Conservation (phyloP, 2,888 invertebrate genomes). For the Drosophila mayaguana region DNA sequence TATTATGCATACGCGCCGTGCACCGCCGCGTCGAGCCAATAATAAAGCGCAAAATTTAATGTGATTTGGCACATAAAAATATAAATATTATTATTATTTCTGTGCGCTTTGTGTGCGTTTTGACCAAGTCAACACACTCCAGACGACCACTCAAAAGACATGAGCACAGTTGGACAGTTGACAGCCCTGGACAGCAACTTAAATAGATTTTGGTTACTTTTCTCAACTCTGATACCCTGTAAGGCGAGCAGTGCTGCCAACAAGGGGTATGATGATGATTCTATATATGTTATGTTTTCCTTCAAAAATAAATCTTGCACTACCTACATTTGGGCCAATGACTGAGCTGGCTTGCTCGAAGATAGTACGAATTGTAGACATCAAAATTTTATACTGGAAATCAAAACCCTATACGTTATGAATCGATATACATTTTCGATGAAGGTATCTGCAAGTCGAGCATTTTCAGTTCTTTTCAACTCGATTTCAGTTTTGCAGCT, state of each 20-base stretch:
- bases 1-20: constrained; percentile 74
- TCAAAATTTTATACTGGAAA: background rate
- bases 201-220: constrained; percentile 49
- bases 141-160: constrained; percentile 29
- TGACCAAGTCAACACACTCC: constrained; percentile 33
- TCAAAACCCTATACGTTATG: background rate
- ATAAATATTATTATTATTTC: constrained; percentile 75
- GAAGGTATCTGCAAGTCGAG: constrained; percentile 2
- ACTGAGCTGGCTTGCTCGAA: background rate
- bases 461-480: background rate
- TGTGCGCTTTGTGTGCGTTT: constrained; percentile 42
- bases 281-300: background rate
- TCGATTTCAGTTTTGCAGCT: constrained; percentile 9
- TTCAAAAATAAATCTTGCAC: background rate
- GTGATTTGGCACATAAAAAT: constrained; percentile 74
- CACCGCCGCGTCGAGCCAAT: constrained; percentile 32
- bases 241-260: background rate
- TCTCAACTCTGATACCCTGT: background rate
- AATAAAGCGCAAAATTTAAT: constrained; percentile 73
- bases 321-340: background rate
- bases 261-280: background rate
- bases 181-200: constrained; percentile 49
- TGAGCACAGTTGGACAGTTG: constrained; percentile 35
- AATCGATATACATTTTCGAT: background rate
- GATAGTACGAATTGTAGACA: no score